A percentile compares a stretch with the other conserved stretches of the same genome.
phyloP scores from a whole-genome alignment of 2,797 vertebrate genomes.

The Mionectes olivaceus region DNA sequence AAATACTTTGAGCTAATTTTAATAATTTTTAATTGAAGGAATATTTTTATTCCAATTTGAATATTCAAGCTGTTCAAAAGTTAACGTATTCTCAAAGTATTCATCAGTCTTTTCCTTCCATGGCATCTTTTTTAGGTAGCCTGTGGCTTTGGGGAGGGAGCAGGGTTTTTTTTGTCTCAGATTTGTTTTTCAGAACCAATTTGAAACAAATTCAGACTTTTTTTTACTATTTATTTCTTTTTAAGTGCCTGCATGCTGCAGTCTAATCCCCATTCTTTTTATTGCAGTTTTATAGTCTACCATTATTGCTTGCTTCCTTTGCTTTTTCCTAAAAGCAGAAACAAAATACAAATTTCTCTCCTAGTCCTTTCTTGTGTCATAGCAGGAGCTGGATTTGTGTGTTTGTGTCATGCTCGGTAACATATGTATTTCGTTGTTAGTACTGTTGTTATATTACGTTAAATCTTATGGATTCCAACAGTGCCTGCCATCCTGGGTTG shows the following conservation, averaged over 20 bases:
- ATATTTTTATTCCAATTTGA: slow-evolving; percentile 71
- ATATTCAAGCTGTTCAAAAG: slow-evolving; percentile 69
- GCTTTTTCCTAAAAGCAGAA: background rate
- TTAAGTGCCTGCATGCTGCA: slow-evolving; percentile 4
- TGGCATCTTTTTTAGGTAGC: background rate
- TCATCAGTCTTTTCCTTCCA: slow-evolving; percentile 15
- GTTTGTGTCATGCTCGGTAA: background rate
- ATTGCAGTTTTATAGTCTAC: slow-evolving; percentile 34
- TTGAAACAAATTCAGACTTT: background rate
- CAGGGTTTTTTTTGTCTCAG: background rate
- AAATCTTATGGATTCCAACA: background rate
- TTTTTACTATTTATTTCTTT: slow-evolving; percentile 43
- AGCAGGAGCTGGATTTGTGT: slow-evolving; percentile 5
- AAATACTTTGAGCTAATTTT: slow-evolving; percentile 77
- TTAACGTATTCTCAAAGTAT: slow-evolving; percentile 27
- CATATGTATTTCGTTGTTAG: background rate
- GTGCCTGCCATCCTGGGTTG: background rate
- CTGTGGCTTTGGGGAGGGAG: background rate
- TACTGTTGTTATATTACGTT: background rate
- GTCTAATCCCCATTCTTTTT: slow-evolving; percentile 44
- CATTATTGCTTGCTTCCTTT: background rate
- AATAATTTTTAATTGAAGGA: slow-evolving; percentile 76
- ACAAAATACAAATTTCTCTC: slow-evolving; percentile 8
- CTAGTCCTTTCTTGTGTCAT: background rate
- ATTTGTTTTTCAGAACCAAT: slow-evolving; percentile 4